A percentile compares a stretch with the other conserved stretches of the same genome.
These are phyloP conservation scores for Pristionchus exspectatus DNA, from an alignment of 2,888 invertebrate genomes.

Conservation along the genomic window DNA sequence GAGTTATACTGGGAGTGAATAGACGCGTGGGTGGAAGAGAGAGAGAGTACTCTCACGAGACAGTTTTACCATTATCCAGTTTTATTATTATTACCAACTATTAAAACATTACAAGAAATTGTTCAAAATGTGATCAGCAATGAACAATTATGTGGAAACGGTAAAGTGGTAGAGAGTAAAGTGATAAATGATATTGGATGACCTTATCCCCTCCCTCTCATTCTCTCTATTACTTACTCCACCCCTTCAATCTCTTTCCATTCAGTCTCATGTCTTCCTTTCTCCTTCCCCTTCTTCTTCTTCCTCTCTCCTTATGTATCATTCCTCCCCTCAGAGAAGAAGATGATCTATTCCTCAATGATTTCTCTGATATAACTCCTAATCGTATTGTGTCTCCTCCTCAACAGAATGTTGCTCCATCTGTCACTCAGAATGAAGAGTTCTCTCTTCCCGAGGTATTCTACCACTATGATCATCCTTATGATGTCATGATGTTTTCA, in stretches of 20 bases:
- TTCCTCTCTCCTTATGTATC: slow-evolving; percentile 10
- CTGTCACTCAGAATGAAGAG: neutral
- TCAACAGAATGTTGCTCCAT: neutral
- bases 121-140: neutral
- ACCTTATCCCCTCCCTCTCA: slow-evolving; percentile 37
- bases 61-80: neutral
- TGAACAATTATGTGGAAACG: neutral
- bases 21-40: neutral
- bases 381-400: neutral
- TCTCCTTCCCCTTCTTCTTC: slow-evolving; percentile 9
- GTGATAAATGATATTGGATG: neutral
- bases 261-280: slow-evolving; percentile 10
- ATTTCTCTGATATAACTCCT: neutral
- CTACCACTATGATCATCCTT: neutral
- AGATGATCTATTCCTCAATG: slow-evolving; percentile 5
- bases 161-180: neutral
- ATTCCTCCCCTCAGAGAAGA: neutral
- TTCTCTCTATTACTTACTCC: slow-evolving; percentile 12
- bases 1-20: neutral
- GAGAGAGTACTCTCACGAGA: neutral
- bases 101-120: neutral
- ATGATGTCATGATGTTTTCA: neutral
- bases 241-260: neutral
- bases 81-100: neutral
- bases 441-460: slow-evolving; percentile 26